phyloP scores from a whole-genome alignment of 2,888 invertebrate genomes.

The Drosophila helvetica region DNA sequence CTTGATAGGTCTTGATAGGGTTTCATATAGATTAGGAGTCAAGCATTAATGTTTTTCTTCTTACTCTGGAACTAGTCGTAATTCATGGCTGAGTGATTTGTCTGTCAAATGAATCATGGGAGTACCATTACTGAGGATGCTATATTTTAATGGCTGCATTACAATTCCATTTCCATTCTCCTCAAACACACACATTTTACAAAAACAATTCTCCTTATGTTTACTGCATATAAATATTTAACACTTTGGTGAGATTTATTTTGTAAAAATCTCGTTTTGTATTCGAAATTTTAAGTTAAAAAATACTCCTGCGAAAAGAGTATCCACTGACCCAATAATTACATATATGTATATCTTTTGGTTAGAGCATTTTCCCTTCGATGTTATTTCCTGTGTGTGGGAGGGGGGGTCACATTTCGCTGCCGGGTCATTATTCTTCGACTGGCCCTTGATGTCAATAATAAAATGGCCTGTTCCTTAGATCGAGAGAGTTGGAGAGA shows the following conservation, averaged over 20 bases:
- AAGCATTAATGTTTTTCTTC: conserved; percentile 21
- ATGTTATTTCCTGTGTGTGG: not conserved
- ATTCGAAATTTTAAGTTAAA: no score
- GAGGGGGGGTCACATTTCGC: conserved; percentile 22
- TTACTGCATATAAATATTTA: no score
- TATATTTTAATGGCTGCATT: not conserved
- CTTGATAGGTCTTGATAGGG: conserved; percentile 27
- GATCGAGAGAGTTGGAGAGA: conserved; percentile 20
- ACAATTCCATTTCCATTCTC: not conserved
- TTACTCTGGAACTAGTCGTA: conserved; percentile 8
- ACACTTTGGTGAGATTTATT: not conserved
- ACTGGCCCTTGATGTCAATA: conserved; percentile 65
- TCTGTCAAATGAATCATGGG: conserved; percentile 34
- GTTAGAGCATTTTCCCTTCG: not conserved
- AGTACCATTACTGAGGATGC: no score
- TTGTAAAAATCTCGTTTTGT: not conserved
- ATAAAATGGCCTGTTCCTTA: conserved; percentile 56
- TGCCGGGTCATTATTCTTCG: conserved; percentile 37
- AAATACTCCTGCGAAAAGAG: no score
- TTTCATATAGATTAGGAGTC: conserved; percentile 37
- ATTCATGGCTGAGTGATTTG: conserved; percentile 41
- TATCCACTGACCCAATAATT: no score
- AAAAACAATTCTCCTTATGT: not conserved
- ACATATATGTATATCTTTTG: not conserved
- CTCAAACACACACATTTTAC: not conserved